Base-by-base conservation (phyloP, 1,140 invertebrate genomes). In the Aporrectodea caliginosa region DNA sequence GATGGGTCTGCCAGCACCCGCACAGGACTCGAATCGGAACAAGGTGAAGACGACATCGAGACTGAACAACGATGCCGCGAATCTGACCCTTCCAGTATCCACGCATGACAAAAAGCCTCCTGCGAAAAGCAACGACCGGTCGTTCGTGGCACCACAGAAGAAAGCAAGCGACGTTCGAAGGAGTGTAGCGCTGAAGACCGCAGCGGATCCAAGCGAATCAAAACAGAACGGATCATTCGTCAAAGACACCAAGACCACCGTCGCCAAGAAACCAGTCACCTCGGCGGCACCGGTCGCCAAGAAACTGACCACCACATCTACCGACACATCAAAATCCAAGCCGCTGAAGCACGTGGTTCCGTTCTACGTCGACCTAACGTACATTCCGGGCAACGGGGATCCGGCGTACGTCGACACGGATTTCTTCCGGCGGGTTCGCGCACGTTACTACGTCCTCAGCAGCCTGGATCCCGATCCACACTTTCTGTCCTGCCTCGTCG, bases 321-420 rank as follows among this genome's bases (percentile, higher is more conserved):
- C 43, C 43, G 43, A 58, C 6, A 58, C 43, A 22, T 58, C 43
- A 12, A 58, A 58, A 22, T 58, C 43, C 6, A 6, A 22, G 43
- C 43, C 43, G 43, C 43, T 58, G 6, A 58, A 58, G 43, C 43
- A 58, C 43, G 43, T 58, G 6, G 43, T 58, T 6, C 43, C 43
- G 43, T 58, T 58, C 43, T 97, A 97, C 84, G 91, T 97, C 83
- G 95, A 97, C 86, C 88, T 97, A 76, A 95, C 94, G 0, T 97
- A 97, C 84, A 94, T 97, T 33, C 95, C 95, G 43, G 94, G 97
- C 88, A 94, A 96, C 85, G 95, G 94, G 58, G 95, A 97, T 88
- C 94, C 94, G 0, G 93, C 94, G 85, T 97, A 97, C 84, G 93
- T 93, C 2, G 93, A 94, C 77, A 90, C 94, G n/a, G 95, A 97